Conservation (phyloP, 2,797 vertebrate species). For the Xyrichtys novacula region DNA sequence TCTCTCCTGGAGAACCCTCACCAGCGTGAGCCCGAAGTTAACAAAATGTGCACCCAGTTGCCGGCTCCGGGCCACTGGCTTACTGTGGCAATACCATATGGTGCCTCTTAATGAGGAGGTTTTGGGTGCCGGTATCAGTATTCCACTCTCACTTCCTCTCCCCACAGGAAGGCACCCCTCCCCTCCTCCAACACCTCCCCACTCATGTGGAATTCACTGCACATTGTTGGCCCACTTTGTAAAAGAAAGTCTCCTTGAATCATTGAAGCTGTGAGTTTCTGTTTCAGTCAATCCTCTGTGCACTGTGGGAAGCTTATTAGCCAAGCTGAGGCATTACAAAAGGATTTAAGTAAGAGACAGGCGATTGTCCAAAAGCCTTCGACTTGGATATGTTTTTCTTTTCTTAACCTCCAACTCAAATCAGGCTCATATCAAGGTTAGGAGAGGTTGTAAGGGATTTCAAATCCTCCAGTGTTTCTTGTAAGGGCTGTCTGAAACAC, state of each 20-base stretch:
- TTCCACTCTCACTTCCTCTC: conserved; percentile 75
- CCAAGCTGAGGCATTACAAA: conserved; percentile 72
- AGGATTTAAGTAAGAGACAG: conserved; percentile 64
- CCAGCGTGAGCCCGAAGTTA: conserved; percentile 41
- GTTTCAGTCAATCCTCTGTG: conserved; percentile 73
- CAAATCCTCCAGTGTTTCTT: conserved; percentile 13
- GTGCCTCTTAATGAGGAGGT: conserved; percentile 79
- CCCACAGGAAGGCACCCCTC: conserved; percentile 67
- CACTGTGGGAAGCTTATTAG: conserved; percentile 76
- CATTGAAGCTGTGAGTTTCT: conserved; percentile 74
- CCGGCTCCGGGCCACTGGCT: conserved; percentile 71
- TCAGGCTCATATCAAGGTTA: conserved; percentile 40
- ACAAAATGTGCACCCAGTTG: conserved; percentile 53
- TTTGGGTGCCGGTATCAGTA: conserved; percentile 72
- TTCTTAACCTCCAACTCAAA: conserved; percentile 41
- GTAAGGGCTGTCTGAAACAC: conserved; percentile 6
- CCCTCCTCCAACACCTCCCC: conserved; percentile 27
- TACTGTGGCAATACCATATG: conserved; percentile 77
- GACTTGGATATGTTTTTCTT: conserved; percentile 47
- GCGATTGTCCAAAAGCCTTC: conserved; percentile 61
- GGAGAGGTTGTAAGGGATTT: conserved; percentile 4
- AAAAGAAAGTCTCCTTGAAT: conserved; percentile 80
- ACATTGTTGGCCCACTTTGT: conserved; percentile 80
- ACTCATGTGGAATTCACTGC: conserved; percentile 75
- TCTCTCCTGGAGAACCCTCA: conserved; percentile 32